Conservation (phyloP, 2,888 invertebrate species). For the Agrotis ipsilon region DNA sequence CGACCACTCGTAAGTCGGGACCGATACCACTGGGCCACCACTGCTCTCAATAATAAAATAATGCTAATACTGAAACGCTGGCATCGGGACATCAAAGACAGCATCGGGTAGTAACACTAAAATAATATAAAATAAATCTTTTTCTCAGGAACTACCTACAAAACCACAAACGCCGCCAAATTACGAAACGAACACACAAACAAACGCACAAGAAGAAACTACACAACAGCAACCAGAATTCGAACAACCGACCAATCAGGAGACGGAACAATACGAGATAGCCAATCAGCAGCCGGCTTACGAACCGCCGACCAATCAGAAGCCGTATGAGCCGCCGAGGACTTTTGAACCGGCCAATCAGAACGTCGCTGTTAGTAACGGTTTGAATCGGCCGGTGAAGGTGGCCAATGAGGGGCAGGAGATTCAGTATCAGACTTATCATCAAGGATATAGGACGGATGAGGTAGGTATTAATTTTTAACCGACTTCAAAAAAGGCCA, state of each 20-base stretch:
- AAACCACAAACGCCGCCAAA: conserved; percentile 46
- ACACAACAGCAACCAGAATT: conserved; percentile 56
- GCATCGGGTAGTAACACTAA: no score
- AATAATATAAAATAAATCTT: no score
- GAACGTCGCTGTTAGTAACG: conserved; percentile 53
- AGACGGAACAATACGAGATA: conserved; percentile 34
- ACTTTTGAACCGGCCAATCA: conserved; percentile 62
- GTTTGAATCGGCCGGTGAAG: conserved; percentile 40
- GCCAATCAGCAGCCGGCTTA: conserved; percentile 57
- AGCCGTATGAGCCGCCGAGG: conserved; percentile 47
- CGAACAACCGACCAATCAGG: conserved; percentile 69
- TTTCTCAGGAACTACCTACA: conserved; percentile 63
- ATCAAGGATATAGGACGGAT: conserved; percentile 73
- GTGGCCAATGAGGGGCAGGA: conserved; percentile 71
- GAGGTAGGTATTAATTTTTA: conserved; percentile 69
- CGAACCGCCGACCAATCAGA: conserved; percentile 69
- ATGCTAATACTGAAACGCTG: no score
- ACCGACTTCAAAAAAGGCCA: no score
- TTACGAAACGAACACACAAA: conserved; percentile 36
- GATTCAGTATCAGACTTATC: conserved; percentile 69
- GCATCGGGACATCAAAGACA: no score
- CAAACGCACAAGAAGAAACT: conserved; percentile 32
- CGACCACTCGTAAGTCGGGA: no score
- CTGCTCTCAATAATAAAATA: no score
- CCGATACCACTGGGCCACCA: no score